Evolutionary conservation across 2,888 invertebrate species (phyloP).

Genomic region (Subacronicta megacephala): DNA sequence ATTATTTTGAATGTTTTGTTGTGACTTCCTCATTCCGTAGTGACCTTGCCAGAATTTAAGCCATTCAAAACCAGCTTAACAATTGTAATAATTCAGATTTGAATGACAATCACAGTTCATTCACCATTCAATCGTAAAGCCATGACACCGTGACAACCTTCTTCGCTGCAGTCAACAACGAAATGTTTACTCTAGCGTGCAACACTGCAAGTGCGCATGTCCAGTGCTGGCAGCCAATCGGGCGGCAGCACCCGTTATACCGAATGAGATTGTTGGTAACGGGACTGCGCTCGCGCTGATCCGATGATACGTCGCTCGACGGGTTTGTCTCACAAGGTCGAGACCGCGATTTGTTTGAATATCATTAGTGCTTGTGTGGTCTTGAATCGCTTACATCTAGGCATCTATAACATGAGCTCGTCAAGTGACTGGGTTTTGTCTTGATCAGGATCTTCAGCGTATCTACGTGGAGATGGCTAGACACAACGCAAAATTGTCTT

Average conservation of each 20-base stretch:
- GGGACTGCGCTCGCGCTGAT: conserved; percentile 65
- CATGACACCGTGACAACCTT: conserved; percentile 45
- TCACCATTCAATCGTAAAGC: conserved; percentile 24
- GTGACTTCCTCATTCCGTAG: too few species aligned
- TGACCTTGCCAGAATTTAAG: conserved; percentile 10
- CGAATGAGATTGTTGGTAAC: conserved; percentile 75
- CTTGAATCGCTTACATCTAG: background rate
- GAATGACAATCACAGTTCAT: conserved; percentile 32
- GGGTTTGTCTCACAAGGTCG: conserved; percentile 57
- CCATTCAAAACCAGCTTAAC: conserved; percentile 20
- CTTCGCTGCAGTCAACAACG: conserved; percentile 38
- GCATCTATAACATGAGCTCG: too few species aligned
- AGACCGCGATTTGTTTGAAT: conserved; percentile 56
- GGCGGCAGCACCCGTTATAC: conserved; percentile 65
- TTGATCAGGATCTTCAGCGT: too few species aligned
- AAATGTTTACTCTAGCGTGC: conserved; percentile 60
- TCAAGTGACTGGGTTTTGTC: too few species aligned
- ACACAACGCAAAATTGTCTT: too few species aligned
- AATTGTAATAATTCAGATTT: conserved; percentile 23
- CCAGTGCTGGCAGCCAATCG: conserved; percentile 57
- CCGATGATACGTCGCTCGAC: conserved; percentile 49
- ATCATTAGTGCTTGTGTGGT: conserved; percentile 42
- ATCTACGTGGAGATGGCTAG: too few species aligned
- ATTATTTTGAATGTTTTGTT: too few species aligned
- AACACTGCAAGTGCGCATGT: conserved; percentile 40